These are phyloP conservation scores for Coremacera marginata DNA, from an alignment of 2,888 invertebrate genomes.

Conservation along the genomic window DNA sequence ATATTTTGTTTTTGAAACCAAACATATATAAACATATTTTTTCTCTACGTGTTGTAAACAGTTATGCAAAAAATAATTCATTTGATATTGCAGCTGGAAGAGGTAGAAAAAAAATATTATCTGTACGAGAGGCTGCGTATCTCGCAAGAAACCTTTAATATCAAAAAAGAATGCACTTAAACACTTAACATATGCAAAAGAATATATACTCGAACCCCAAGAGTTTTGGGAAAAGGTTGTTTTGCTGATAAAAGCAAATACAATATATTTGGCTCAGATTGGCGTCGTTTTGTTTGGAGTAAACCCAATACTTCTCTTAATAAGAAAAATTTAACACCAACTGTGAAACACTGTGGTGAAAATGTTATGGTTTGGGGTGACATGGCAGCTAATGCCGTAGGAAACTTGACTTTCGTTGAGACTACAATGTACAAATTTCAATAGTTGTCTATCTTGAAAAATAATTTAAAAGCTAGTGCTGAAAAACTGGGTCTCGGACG, in stretches of 20 bases:
- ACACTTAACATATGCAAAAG: constrained; percentile 13
- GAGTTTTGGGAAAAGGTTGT: constrained; percentile 28
- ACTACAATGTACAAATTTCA: too few species aligned
- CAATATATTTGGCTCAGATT: too few species aligned
- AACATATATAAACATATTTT: too few species aligned
- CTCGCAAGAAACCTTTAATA: constrained; percentile 19
- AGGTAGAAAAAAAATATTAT: neutral
- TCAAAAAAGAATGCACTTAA: constrained; percentile 9
- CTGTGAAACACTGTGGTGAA: neutral
- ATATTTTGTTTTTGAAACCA: too few species aligned
- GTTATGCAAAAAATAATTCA: neutral
- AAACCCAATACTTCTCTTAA: neutral
- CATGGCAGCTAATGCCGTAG: too few species aligned
- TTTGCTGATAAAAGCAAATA: constrained; percentile 27
- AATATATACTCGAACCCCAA: neutral
- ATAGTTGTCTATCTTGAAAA: too few species aligned
- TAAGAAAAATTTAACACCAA: neutral
- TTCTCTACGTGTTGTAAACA: too few species aligned
- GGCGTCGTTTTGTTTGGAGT: too few species aligned
- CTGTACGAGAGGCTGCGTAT: neutral
- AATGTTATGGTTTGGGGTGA: too few species aligned
- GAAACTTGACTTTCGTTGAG: too few species aligned
- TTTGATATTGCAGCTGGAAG: neutral
- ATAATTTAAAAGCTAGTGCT: too few species aligned
- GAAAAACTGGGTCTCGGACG: too few species aligned